Base-by-base conservation (phyloP, 1,140 invertebrate species). In the Zaprionus vittiger region DNA sequence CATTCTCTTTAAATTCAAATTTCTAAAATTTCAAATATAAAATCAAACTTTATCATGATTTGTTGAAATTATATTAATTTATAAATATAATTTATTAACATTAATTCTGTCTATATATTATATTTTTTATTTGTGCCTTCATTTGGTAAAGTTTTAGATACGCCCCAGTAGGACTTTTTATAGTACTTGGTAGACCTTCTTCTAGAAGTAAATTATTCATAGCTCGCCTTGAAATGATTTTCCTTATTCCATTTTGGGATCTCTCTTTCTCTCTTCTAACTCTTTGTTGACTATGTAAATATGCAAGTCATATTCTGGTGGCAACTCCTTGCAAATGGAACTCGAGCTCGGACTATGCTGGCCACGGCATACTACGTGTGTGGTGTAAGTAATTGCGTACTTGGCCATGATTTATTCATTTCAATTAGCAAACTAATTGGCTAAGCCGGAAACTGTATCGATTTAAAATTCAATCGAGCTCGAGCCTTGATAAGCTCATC, bases 401-500 rank as follows among this genome's bases (percentile, higher is more conserved):
- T 34, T 80, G 49, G 24, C 74, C 64, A 85, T 85, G 84, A 81
- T 73, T 87, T 79, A 87, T 89, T 80, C 74, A 87, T 60, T 65
- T 55, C 84, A 89, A 90, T 84, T 89, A 89, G 66, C 47, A 52
- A 77, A 75, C 77, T 86, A 83, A 83, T 83, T 87, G 83, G 79
- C 66, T 67, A 59, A 54, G 52, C 65, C 77, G 82, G 79, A 85
- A 81, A 85, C 69, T 52, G 52, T 79, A 87, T 89, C 79, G 84
- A 87, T 90, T 87, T 68, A 80, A 87, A 87, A 84, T 89, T 87
- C 79, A 84, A 89, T 87, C 41, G 89, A 67, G 57, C 44, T 24
- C 17, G 57, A 81, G 72, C 84, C 84, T 90, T 87, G 84, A 87
- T 89, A 90, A 81, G 74, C 85, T 90, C 75, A 84, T 90, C 75